Conservation (phyloP, 2,888 invertebrate genomes). For the Dyspetes luteomarginatus region DNA sequence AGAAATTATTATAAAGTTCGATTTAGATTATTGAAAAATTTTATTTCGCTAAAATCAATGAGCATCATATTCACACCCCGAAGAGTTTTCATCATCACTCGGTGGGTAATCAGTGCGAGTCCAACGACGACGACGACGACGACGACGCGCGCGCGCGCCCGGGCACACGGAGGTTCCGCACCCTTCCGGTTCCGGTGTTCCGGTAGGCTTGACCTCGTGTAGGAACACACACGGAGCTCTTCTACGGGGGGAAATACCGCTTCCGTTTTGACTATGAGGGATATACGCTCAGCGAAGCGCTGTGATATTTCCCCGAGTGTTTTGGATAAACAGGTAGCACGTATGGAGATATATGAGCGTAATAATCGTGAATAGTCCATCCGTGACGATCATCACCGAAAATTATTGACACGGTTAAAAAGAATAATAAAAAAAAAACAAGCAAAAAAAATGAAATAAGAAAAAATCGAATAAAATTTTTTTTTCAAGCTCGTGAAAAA, state of each 20-base stretch:
- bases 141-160: too few relatives aligned
- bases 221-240: conserved; percentile 49
- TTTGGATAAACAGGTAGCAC: neutral
- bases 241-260: conserved; percentile 70
- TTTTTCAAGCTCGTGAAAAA: neutral
- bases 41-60: too few relatives aligned
- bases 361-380: neutral
- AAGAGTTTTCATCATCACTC: conserved; percentile 37
- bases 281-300: conserved; percentile 81
- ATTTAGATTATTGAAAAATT: neutral
- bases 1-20: neutral
- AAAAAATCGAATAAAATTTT: too few relatives aligned
- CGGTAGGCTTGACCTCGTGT: conserved; percentile 81
- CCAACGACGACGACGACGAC: conserved; percentile 72
- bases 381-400: conserved; percentile 27
- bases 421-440: neutral
- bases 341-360: neutral
- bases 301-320: conserved; percentile 19
- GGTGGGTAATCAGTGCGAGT: conserved; percentile 81
- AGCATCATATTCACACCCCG: neutral
- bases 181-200: conserved; percentile 84
- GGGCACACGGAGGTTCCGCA: conserved; percentile 80
- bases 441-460: too few relatives aligned
- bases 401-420: neutral
- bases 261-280: conserved; percentile 79